Conservation (phyloP, 2,113 vertebrate genomes). For the Brachyistius frenatus region DNA sequence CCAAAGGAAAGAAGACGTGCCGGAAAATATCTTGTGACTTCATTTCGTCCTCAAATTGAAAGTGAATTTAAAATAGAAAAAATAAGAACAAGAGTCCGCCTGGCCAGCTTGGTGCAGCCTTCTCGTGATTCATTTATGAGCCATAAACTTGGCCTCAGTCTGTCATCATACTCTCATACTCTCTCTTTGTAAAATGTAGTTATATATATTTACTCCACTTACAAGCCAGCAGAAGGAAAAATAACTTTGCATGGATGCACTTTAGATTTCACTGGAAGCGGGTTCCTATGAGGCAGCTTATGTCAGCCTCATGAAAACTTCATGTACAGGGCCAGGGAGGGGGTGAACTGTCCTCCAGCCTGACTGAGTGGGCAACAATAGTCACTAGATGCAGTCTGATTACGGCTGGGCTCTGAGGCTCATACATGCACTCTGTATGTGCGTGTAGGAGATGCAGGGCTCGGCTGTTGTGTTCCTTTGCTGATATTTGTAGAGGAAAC, state of each 20-base stretch:
- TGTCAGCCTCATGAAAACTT: conserved; percentile 52
- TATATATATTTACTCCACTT: conserved; percentile 11
- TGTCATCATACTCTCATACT: conserved; percentile 13
- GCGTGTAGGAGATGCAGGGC: too few relatives aligned
- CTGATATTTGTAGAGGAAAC: too few relatives aligned
- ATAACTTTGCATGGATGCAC: conserved; percentile 19
- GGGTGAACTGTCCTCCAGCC: conserved; percentile 39
- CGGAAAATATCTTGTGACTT: neutral
- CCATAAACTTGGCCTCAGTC: conserved; percentile 20
- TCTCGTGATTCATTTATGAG: conserved; percentile 28
- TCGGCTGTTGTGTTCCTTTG: neutral
- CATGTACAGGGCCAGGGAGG: neutral
- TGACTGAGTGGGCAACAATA: conserved; percentile 31
- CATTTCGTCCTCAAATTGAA: neutral
- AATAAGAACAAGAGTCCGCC: conserved; percentile 2
- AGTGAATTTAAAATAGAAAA: neutral
- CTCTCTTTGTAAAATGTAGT: neutral
- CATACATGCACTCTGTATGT: neutral
- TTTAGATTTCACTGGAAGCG: conserved; percentile 34
- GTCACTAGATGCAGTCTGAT: conserved; percentile 26
- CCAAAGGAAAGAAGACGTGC: neutral
- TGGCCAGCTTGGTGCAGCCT: neutral
- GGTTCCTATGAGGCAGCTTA: neutral
- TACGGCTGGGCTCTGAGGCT: neutral
- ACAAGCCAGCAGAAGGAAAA: conserved; percentile 9